Conservation (phyloP, 1,140 invertebrate genomes). For the Augochlora pura region DNA sequence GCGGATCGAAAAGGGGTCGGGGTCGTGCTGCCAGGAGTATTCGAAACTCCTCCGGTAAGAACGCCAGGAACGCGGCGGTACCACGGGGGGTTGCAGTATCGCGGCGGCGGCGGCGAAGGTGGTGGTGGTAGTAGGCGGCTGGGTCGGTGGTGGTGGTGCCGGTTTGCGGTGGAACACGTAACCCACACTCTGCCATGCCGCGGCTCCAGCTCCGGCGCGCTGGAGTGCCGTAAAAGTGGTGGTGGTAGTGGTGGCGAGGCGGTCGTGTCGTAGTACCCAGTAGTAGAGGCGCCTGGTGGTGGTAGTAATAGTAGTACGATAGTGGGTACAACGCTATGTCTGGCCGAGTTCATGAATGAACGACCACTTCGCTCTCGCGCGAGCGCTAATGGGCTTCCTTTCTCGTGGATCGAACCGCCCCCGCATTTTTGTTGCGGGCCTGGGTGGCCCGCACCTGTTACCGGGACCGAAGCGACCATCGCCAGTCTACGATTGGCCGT, state of each 20-base stretch:
- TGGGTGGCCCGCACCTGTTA: constrained; percentile 4
- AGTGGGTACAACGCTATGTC: constrained; percentile 57
- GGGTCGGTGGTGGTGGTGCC: constrained; percentile 24
- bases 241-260: constrained; percentile 27
- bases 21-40: constrained; percentile 18
- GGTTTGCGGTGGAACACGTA: constrained; percentile 60
- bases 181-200: constrained; percentile 41
- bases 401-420: constrained; percentile 53
- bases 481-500: not conserved
- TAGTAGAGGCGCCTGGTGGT: constrained; percentile 7
- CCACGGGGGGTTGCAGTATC: not conserved
- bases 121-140: constrained; percentile 34
- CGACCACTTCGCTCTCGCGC: constrained; percentile 69
- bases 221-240: constrained; percentile 45
- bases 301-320: constrained; percentile 49
- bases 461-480: not conserved
- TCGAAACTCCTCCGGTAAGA: constrained; percentile 56
- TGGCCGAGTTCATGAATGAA: constrained; percentile 74
- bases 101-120: constrained; percentile 36
- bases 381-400: constrained; percentile 70
- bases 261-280: constrained; percentile 1
- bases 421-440: constrained; percentile 52
- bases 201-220: not conserved
- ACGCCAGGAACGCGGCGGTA: constrained; percentile 55
- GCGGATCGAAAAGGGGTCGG: constrained; percentile 1